These are phyloP conservation scores for Agriotes lineatus DNA, from an alignment of 2,888 invertebrate species.

Conservation along the genomic window DNA sequence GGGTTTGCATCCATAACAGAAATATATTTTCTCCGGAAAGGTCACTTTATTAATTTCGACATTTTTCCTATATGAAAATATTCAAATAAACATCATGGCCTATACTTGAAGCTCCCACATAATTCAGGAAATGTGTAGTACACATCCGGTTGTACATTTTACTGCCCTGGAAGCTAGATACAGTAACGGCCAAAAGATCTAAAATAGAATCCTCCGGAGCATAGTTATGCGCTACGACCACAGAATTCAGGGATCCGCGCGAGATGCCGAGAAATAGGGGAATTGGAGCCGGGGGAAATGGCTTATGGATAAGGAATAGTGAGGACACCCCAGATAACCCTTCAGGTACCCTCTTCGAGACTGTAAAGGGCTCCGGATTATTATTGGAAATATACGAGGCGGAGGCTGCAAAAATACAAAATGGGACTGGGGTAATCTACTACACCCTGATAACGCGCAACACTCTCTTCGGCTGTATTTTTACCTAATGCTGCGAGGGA, in stretches of 20 bases:
- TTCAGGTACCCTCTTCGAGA: constrained; percentile 44
- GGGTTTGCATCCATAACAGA: too few relatives aligned
- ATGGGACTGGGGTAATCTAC: constrained; percentile 14
- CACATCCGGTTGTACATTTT: constrained; percentile 38
- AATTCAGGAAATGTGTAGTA: constrained; percentile 30
- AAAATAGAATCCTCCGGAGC: constrained; percentile 43
- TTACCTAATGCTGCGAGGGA: neutral
- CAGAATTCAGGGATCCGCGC: constrained; percentile 40
- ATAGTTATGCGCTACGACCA: constrained; percentile 44
- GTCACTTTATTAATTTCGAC: too few relatives aligned
- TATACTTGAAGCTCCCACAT: constrained; percentile 8
- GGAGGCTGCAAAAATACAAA: constrained; percentile 36
- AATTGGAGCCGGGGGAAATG: constrained; percentile 42
- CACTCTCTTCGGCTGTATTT: constrained; percentile 1
- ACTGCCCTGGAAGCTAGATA: constrained; percentile 38
- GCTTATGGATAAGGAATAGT: constrained; percentile 46
- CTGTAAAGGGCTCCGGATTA: constrained; percentile 40
- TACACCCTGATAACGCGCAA: neutral
- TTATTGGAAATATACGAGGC: constrained; percentile 42
- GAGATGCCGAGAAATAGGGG: constrained; percentile 42
- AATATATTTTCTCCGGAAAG: too few relatives aligned
- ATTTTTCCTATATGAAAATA: too few relatives aligned
- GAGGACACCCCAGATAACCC: constrained; percentile 45
- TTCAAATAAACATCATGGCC: too few relatives aligned
- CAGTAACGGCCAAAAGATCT: constrained; percentile 42